Conservation (phyloP, 2,888 invertebrate species). For the Drosophila emarginata region DNA sequence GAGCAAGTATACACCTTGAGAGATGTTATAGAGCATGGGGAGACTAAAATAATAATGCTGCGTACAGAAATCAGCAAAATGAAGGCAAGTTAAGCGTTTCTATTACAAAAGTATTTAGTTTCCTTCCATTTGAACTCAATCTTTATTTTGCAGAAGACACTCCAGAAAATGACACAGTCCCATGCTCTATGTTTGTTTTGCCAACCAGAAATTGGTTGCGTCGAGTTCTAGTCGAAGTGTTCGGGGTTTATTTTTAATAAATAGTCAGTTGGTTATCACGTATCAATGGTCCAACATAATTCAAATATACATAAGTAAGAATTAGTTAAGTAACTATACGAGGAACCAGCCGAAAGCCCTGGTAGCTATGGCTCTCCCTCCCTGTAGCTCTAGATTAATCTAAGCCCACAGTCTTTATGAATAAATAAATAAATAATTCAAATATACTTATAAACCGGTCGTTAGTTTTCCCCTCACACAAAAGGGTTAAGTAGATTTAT, state of each 20-base stretch:
- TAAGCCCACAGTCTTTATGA: too few species aligned
- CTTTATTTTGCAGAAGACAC: constrained; percentile 4
- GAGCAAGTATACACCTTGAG: constrained; percentile 32
- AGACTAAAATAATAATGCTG: constrained; percentile 51
- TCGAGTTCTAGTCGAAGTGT: background rate
- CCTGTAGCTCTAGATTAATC: too few species aligned
- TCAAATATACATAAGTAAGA: background rate
- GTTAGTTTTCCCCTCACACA: constrained; percentile 13
- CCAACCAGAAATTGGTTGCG: background rate
- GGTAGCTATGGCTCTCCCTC: too few species aligned
- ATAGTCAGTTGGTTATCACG: constrained; percentile 44
- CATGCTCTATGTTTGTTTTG: constrained; percentile 11
- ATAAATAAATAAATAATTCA: too few species aligned
- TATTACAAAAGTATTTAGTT: background rate
- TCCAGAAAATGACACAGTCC: constrained; percentile 8
- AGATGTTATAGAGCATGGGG: constrained; percentile 32
- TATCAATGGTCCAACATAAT: constrained; percentile 45
- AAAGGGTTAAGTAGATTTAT: constrained; percentile 23
- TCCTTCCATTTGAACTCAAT: background rate
- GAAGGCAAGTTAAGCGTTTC: constrained; percentile 41
- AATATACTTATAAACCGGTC: too few species aligned
- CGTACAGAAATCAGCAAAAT: constrained; percentile 49
- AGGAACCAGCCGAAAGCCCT: too few species aligned
- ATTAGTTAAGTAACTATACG: too few species aligned
- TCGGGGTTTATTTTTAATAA: background rate